Evolutionary conservation across 1,140 invertebrate genomes (phyloP).

Genomic region (Helicoverpa armigera): DNA sequence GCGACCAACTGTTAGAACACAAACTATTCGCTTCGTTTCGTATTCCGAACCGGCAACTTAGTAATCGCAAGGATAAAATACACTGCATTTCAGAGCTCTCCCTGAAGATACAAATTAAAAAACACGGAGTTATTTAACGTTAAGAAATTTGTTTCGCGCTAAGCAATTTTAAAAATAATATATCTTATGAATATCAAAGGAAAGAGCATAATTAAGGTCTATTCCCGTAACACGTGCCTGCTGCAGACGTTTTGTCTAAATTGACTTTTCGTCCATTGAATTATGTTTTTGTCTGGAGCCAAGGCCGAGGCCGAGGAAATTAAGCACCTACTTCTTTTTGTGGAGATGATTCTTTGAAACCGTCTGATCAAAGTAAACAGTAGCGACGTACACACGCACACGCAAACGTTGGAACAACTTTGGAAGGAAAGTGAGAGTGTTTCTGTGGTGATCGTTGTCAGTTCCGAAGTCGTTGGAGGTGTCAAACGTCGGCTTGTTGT

Average conservation of each 20-base stretch:
- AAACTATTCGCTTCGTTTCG: conserved; percentile 53
- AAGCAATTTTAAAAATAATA: conserved; percentile 5
- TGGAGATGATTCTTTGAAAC: conserved; percentile 23
- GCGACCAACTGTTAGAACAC: conserved; percentile 52
- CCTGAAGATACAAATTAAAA: conserved; percentile 7
- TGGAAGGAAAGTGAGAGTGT: conserved; percentile 56
- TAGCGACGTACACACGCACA: conserved; percentile 17
- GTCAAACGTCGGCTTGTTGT: conserved; percentile 67
- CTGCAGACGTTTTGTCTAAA: conserved; percentile 31
- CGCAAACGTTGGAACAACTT: not conserved
- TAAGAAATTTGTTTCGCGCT: not conserved
- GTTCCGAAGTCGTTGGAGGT: conserved; percentile 64
- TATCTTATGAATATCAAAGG: conserved; percentile 2
- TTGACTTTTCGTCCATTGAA: conserved; percentile 35
- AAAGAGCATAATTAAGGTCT: conserved; percentile 4
- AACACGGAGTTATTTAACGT: not conserved
- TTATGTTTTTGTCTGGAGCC: conserved; percentile 30
- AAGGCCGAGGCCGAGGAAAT: conserved; percentile 25
- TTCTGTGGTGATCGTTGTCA: conserved; percentile 64
- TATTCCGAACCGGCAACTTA: conserved; percentile 49
- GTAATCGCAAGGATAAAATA: conserved; percentile 48
- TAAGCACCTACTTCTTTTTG: conserved; percentile 4
- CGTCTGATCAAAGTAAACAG: conserved; percentile 42
- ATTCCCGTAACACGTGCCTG: conserved; percentile 27
- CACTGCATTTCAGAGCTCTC: conserved; percentile 8